A percentile compares a stretch with the other conserved stretches of the same genome.
These are phyloP conservation scores for Orussus abietinus DNA, from an alignment of 1,140 invertebrate species.

Conservation along the genomic window DNA sequence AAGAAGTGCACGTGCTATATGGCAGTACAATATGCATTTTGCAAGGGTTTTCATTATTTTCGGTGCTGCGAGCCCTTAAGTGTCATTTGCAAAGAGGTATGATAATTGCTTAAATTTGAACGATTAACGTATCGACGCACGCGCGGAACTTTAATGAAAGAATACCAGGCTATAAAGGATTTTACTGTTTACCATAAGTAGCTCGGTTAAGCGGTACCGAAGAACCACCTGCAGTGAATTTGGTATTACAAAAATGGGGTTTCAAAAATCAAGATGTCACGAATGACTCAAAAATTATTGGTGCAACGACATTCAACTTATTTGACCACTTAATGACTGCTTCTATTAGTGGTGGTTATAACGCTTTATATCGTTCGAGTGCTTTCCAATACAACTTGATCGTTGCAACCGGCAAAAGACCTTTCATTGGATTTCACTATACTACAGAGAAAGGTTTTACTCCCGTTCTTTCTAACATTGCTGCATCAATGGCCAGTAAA, in stretches of 20 bases:
- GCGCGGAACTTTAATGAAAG: too few species aligned
- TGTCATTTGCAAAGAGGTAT: conserved; percentile 78
- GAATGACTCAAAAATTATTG: conserved; percentile 75
- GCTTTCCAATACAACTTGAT: conserved; percentile 76
- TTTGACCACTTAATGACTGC: conserved; percentile 85
- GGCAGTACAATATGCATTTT: conserved; percentile 72
- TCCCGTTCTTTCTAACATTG: conserved; percentile 77
- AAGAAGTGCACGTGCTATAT: conserved; percentile 84
- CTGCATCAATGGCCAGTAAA: conserved; percentile 83
- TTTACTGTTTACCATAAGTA: too few species aligned
- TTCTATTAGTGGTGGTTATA: conserved; percentile 74
- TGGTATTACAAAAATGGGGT: conserved; percentile 79
- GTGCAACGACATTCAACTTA: conserved; percentile 68
- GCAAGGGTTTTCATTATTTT: conserved; percentile 79
- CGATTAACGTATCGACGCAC: too few species aligned
- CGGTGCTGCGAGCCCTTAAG: conserved; percentile 73
- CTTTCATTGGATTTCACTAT: conserved; percentile 85
- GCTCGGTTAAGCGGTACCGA: too few species aligned
- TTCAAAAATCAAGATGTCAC: conserved; percentile 73
- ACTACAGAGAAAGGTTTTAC: conserved; percentile 78
- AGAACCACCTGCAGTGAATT: conserved; percentile 56
- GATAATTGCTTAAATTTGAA: too few species aligned
- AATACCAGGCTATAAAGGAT: too few species aligned
- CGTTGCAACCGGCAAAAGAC: conserved; percentile 74
- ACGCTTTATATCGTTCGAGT: conserved; percentile 67